Percentiles rank a stretch among this genome's conserved stretches.
phyloP scores from a whole-genome alignment of 2,888 invertebrate species.

The Pherbina coryleti region DNA sequence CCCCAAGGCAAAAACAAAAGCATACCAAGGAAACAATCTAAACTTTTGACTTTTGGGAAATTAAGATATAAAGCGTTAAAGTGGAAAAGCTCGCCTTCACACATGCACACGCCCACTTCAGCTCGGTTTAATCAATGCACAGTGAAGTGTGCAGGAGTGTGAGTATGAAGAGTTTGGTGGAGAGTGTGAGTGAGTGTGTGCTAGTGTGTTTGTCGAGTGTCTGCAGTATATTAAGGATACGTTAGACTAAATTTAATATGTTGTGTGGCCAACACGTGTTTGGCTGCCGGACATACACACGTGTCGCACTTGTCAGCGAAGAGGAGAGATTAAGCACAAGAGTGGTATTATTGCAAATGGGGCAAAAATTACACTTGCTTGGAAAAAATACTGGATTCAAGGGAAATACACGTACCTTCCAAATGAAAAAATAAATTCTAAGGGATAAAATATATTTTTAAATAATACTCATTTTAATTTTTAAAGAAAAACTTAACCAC shows the following conservation, averaged over 20 bases:
- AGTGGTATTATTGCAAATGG: not conserved
- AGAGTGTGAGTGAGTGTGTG: not conserved
- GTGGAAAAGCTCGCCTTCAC: constrained; percentile 1
- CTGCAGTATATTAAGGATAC: not conserved
- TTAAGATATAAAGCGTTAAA: constrained; percentile 16
- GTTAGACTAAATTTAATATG: too few species aligned
- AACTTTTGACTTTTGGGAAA: constrained; percentile 27
- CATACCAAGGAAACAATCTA: not conserved
- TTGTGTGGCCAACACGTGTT: not conserved
- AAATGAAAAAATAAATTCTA: too few species aligned
- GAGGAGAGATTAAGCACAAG: not conserved
- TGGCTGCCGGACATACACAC: not conserved
- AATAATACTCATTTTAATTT: too few species aligned
- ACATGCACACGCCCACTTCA: not conserved
- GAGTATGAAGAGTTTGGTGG: not conserved
- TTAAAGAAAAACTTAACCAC: too few species aligned
- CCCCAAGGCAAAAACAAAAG: not conserved
- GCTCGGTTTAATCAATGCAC: not conserved
- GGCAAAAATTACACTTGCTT: too few species aligned
- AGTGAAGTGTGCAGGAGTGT: not conserved
- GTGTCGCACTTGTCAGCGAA: constrained; percentile 11
- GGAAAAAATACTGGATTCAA: too few species aligned
- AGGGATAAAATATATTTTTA: too few species aligned
- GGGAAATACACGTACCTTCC: too few species aligned
- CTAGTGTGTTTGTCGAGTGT: not conserved